Percentiles rank a stretch among this genome's conserved stretches.
phyloP scores from a whole-genome alignment of 1,140 invertebrate species.

The Heterodera carotae region DNA sequence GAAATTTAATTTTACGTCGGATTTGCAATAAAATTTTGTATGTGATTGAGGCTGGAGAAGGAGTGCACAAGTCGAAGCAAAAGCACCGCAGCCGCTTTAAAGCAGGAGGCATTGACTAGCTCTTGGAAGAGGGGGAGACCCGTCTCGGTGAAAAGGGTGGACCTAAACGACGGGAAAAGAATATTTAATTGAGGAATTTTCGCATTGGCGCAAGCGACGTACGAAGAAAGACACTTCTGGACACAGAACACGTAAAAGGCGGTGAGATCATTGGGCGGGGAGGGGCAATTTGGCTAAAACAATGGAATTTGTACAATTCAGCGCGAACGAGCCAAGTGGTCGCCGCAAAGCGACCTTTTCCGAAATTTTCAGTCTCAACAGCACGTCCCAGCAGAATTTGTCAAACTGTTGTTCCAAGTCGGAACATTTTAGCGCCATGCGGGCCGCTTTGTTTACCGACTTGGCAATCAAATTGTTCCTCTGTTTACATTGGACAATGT shows the following conservation, averaged over 20 bases:
- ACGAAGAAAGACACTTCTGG: conserved; percentile 46
- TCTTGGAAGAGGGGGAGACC: conserved; percentile 42
- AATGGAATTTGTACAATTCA: conserved; percentile 15
- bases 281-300: conserved; percentile 33
- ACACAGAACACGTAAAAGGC: conserved; percentile 46
- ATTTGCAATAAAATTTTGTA: conserved; percentile 43
- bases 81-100: conserved; percentile 42
- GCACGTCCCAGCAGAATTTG: conserved; percentile 50
- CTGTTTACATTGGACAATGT: conserved; percentile 52
- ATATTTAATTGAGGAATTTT: conserved; percentile 23
- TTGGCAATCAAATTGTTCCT: conserved; percentile 47
- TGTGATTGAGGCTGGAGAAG: conserved; percentile 27
- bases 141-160: conserved; percentile 45
- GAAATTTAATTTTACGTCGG: conserved; percentile 21
- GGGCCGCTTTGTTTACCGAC: conserved; percentile 49
- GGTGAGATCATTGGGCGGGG: conserved; percentile 51
- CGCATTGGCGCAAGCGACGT: neutral
- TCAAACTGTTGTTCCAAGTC: conserved; percentile 52
- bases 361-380: conserved; percentile 43
- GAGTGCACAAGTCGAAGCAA: conserved; percentile 32
- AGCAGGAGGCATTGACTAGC: conserved; percentile 47
- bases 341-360: conserved; percentile 39
- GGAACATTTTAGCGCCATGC: conserved; percentile 44
- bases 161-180: conserved; percentile 36
- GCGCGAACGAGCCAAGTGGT: no score